A percentile compares a stretch with the other conserved stretches of the same genome.
These are phyloP conservation scores for Agrypnia vestita DNA, from an alignment of 1,140 invertebrate genomes.

Conservation along the genomic window DNA sequence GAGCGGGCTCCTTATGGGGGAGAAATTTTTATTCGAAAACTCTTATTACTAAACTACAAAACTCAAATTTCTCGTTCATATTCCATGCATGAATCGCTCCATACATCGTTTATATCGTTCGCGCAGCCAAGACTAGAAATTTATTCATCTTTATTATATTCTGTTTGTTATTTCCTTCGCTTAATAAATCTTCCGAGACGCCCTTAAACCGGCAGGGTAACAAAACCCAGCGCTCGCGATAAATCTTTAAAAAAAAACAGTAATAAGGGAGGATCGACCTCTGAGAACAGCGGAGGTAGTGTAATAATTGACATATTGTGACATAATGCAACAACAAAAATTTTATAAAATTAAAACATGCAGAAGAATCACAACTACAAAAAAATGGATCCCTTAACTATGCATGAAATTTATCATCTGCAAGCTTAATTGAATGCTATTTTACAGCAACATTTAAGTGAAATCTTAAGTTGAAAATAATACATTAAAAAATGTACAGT, in stretches of 20 bases:
- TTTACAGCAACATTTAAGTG: no score
- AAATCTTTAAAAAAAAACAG: background rate
- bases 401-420: no score
- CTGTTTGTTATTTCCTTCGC: slow-evolving; percentile 5
- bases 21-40: background rate
- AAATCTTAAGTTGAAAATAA: no score
- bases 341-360: no score
- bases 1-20: background rate
- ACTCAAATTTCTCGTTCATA: background rate
- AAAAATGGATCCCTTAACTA: no score
- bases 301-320: no score
- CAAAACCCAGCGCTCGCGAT: background rate
- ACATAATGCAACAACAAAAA: no score
- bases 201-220: slow-evolving; percentile 6
- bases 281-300: no score
- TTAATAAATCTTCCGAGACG: slow-evolving; percentile 6
- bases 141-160: slow-evolving; percentile 10
- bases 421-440: no score
- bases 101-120: background rate
- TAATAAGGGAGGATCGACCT: no score
- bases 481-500: no score
- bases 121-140: background rate
- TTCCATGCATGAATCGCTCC: slow-evolving; percentile 3
- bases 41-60: background rate
- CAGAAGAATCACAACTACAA: no score